A percentile compares a stretch with the other conserved stretches of the same genome.
Conservation (phyloP, 2,113 vertebrate species). For the Cyphotilapia sp. region DNA sequence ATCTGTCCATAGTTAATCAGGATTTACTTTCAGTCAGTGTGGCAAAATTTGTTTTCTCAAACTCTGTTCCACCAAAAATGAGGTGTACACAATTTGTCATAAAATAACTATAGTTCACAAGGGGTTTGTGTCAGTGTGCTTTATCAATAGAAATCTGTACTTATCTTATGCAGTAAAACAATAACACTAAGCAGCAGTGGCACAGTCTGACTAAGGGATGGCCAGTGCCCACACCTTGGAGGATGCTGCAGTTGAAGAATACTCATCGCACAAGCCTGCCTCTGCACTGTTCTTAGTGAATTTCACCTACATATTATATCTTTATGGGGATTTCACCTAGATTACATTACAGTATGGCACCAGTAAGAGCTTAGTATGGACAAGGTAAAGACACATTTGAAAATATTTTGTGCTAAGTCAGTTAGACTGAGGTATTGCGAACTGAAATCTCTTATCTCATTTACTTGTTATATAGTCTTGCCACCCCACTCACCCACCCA, state of each 20-base stretch:
- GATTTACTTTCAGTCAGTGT: not conserved
- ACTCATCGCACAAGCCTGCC: not conserved
- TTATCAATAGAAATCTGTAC: not conserved
- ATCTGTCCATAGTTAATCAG: not conserved
- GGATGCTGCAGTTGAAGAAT: not conserved
- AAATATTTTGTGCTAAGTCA: not conserved
- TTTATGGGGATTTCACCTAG: not conserved
- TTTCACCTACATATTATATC: not conserved
- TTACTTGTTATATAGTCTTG: not conserved
- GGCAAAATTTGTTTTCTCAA: not conserved
- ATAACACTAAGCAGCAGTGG: not conserved
- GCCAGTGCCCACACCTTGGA: constrained; percentile 12
- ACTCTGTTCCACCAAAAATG: not conserved
- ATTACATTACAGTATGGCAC: not conserved
- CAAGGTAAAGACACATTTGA: not conserved
- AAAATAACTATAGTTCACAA: not conserved
- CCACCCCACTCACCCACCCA: not conserved
- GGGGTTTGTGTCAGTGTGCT: not conserved
- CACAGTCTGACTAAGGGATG: not conserved
- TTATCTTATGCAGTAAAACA: not conserved
- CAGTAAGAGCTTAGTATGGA: not conserved
- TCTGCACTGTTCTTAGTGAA: not conserved
- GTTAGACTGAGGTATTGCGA: not conserved
- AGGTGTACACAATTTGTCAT: not conserved
- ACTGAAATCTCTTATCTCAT: not conserved